Evolutionary conservation across 2,113 vertebrate species (phyloP).

Genomic region (Limanda limanda): DNA sequence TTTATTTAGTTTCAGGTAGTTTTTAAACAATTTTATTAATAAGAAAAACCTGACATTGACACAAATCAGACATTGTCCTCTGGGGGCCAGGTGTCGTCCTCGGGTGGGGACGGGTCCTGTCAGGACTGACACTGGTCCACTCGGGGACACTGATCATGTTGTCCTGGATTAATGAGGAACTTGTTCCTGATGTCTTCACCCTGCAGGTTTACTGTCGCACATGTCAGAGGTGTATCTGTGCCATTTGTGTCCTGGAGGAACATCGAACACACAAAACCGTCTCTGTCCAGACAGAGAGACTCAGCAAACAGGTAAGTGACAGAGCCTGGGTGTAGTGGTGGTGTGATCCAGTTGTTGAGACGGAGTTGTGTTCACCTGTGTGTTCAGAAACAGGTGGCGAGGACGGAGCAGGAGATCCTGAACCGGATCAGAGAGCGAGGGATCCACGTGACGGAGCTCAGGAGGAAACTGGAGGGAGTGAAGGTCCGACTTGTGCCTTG

Average conservation of each 20-base stretch:
- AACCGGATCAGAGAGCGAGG: slow-evolving; percentile 69
- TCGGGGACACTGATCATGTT: no score
- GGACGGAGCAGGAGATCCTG: slow-evolving; percentile 79
- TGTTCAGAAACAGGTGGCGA: slow-evolving; percentile 75
- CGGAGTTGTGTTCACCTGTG: neutral
- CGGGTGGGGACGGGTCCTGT: no score
- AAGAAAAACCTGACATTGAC: no score
- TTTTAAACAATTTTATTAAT: no score
- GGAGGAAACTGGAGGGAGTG: slow-evolving; percentile 59
- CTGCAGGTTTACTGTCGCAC: slow-evolving; percentile 79
- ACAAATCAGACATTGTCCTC: no score
- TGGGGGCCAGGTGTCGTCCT: no score
- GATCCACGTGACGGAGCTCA: slow-evolving; percentile 58
- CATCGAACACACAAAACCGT: slow-evolving; percentile 80
- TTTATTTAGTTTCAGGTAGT: no score
- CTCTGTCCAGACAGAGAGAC: slow-evolving; percentile 79
- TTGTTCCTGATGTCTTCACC: neutral
- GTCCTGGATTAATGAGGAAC: no score
- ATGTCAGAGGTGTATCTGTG: slow-evolving; percentile 79
- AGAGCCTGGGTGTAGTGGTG: no score
- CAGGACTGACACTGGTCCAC: no score
- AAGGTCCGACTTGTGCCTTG: slow-evolving; percentile 54
- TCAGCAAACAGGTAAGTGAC: slow-evolving; percentile 74
- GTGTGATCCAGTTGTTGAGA: neutral
- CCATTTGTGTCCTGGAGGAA: slow-evolving; percentile 79